These are phyloP conservation scores for Drosophila flavopinicola DNA, from an alignment of 2,888 invertebrate genomes.

Conservation along the genomic window DNA sequence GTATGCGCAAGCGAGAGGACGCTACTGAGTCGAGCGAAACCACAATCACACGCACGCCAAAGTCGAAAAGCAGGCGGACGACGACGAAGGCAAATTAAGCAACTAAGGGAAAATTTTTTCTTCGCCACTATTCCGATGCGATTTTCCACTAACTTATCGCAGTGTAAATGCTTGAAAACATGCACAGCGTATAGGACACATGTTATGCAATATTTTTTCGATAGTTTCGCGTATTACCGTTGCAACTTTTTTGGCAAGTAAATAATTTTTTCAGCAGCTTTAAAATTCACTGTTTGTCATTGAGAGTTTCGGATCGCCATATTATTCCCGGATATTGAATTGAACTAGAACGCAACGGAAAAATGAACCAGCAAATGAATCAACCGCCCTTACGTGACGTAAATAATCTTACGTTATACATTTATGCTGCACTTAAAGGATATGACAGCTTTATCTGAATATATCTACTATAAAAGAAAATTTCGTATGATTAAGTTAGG, in stretches of 20 bases:
- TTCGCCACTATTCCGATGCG: conserved; percentile 52
- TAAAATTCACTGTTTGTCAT: conserved; percentile 72
- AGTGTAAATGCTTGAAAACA: conserved; percentile 41
- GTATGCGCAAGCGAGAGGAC: conserved; percentile 58
- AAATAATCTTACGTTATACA: not conserved
- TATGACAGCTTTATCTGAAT: not conserved
- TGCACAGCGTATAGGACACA: conserved; percentile 34
- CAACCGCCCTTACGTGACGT: conserved; percentile 7
- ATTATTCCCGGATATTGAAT: conserved; percentile 70
- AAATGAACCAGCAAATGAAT: conserved; percentile 26
- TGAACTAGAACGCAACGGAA: conserved; percentile 35
- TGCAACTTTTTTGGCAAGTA: conserved; percentile 68
- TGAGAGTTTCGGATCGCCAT: conserved; percentile 77
- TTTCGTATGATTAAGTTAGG: no score
- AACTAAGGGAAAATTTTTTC: conserved; percentile 75
- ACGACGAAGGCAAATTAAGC: conserved; percentile 63
- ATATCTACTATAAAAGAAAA: no score
- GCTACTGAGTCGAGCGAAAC: conserved; percentile 46
- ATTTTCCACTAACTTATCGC: conserved; percentile 43
- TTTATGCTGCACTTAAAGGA: not conserved
- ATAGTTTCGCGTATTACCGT: conserved; percentile 74
- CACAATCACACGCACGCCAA: conserved; percentile 71
- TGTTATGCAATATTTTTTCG: conserved; percentile 51
- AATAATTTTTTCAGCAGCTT: conserved; percentile 77
- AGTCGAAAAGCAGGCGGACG: conserved; percentile 66